Conservation (phyloP, 2,888 invertebrate species). For the Luperina testacea region DNA sequence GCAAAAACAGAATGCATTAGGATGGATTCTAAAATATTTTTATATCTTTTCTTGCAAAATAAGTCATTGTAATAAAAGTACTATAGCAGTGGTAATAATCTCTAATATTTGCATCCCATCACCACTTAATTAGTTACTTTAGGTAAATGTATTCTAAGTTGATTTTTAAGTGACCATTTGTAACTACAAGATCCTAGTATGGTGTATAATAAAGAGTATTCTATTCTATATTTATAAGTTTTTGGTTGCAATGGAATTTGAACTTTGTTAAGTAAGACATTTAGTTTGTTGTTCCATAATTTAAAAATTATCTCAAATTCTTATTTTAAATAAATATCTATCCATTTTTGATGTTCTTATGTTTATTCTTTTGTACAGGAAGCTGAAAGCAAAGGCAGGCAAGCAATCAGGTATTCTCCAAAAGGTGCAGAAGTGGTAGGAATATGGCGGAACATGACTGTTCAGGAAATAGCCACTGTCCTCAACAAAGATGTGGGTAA, state of each 20-base stretch:
- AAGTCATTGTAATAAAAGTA: not conserved
- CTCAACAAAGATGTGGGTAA: conserved; percentile 91
- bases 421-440: conserved; percentile 91
- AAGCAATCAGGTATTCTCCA: conserved; percentile 91
- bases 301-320: not conserved
- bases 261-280: not conserved
- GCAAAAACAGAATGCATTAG: not conserved
- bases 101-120: too few species aligned
- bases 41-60: not conserved
- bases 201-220: too few species aligned
- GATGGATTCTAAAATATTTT: not conserved
- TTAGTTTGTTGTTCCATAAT: not conserved
- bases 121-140: not conserved
- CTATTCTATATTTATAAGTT: too few species aligned
- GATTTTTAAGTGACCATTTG: not conserved
- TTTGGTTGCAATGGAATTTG: not conserved
- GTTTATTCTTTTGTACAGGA: conserved; percentile 68
- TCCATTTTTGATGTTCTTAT: not conserved
- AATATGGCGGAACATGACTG: conserved; percentile 95
- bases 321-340: not conserved
- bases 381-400: conserved; percentile 78
- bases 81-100: too few species aligned
- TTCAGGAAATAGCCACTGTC: conserved; percentile 92
- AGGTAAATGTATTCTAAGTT: not conserved
- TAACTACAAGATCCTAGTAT: too few species aligned